phyloP scores from a whole-genome alignment of 2,888 invertebrate genomes.

The Eupsilia transversa region DNA sequence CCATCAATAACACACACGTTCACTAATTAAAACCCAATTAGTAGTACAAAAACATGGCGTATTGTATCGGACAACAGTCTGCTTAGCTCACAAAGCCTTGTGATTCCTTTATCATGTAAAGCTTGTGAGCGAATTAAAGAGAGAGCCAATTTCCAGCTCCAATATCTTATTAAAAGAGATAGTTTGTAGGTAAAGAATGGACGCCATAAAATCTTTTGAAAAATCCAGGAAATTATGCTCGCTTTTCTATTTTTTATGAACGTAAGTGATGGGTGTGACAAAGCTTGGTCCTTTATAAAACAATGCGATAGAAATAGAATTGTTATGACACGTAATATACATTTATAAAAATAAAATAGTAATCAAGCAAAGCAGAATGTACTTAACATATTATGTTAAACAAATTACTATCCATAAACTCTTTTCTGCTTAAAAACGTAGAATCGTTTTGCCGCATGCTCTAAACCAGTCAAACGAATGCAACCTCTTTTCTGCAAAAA shows the following conservation, averaged over 20 bases:
- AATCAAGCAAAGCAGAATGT: background rate
- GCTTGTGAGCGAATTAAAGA: slow-evolving; percentile 61
- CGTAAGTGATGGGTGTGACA: background rate
- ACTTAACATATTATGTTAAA: background rate
- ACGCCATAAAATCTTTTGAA: background rate
- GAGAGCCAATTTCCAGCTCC: slow-evolving; percentile 56
- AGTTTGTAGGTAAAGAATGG: slow-evolving; percentile 29
- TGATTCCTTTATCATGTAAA: slow-evolving; percentile 66
- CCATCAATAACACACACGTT: slow-evolving; percentile 49
- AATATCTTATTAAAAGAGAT: slow-evolving; percentile 56
- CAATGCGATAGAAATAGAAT: background rate
- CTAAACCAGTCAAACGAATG: background rate
- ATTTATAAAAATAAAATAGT: too few relatives aligned
- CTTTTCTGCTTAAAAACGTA: background rate
- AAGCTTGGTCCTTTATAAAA: slow-evolving; percentile 1
- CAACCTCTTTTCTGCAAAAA: background rate
- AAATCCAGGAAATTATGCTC: slow-evolving; percentile 12
- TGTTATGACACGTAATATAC: too few relatives aligned
- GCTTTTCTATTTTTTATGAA: slow-evolving; percentile 5
- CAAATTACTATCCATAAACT: background rate
- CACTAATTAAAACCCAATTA: slow-evolving; percentile 64
- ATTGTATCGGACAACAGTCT: slow-evolving; percentile 58
- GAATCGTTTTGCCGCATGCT: background rate
- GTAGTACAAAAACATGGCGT: slow-evolving; percentile 57
- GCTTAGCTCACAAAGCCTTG: slow-evolving; percentile 57